Percentiles rank a stretch among this genome's conserved stretches.
phyloP scores from a whole-genome alignment of 1,140 invertebrate genomes.

The Planococcus citri region DNA sequence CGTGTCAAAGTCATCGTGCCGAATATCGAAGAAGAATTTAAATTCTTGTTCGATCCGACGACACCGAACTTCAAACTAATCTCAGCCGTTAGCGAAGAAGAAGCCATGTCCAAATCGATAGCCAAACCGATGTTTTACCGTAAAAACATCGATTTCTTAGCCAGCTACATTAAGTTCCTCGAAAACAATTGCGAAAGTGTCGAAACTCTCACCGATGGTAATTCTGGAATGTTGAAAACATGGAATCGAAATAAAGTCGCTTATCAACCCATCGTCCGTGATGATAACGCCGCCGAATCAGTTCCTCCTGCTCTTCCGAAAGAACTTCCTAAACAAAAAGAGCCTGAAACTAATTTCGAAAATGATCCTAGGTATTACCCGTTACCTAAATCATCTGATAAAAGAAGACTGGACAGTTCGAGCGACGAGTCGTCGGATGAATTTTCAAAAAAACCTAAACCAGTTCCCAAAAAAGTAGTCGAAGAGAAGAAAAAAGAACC shows the following conservation, averaged over 20 bases:
- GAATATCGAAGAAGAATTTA: slow-evolving; percentile 72
- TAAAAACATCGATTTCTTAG: slow-evolving; percentile 51
- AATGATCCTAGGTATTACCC: slow-evolving; percentile 60
- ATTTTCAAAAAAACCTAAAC: slow-evolving; percentile 32
- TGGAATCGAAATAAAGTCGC: slow-evolving; percentile 13
- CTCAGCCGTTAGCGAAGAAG: neutral
- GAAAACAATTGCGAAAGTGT: slow-evolving; percentile 40
- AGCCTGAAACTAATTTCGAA: slow-evolving; percentile 33
- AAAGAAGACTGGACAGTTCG: slow-evolving; percentile 46
- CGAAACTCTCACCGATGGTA: slow-evolving; percentile 46
- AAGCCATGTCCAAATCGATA: neutral
- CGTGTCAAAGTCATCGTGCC: slow-evolving; percentile 61
- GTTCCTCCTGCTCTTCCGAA: neutral
- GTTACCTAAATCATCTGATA: slow-evolving; percentile 47
- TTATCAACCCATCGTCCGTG: neutral
- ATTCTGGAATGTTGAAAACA: neutral
- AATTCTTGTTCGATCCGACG: slow-evolving; percentile 43
- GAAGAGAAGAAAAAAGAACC: slow-evolving; percentile 21
- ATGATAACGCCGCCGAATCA: neutral
- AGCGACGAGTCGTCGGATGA: slow-evolving; percentile 33
- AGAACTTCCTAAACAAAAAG: neutral
- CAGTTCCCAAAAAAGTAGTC: neutral
- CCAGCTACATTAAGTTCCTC: slow-evolving; percentile 68
- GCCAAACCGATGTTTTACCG: neutral
- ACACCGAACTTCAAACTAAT: neutral